Evolutionary conservation across 2,113 vertebrate genomes (phyloP).

Genomic region (Nematolebias whitei): DNA sequence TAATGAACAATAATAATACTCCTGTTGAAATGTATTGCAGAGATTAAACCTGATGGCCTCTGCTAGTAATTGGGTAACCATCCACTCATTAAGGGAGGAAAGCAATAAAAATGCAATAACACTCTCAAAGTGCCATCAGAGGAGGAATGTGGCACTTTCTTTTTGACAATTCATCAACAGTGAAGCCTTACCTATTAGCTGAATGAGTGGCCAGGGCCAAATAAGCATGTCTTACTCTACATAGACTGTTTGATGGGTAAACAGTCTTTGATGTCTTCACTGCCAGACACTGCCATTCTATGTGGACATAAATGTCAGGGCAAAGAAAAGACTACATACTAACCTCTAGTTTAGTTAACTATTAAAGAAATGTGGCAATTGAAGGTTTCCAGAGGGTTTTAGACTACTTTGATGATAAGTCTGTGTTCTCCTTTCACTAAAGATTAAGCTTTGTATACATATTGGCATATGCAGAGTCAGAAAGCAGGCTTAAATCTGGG

Average conservation of each 20-base stretch:
- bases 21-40: slow-evolving; percentile 66
- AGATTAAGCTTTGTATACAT: slow-evolving; percentile 34
- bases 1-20: slow-evolving; percentile 79
- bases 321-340: slow-evolving; percentile 41
- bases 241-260: slow-evolving; percentile 67
- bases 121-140: slow-evolving; percentile 58
- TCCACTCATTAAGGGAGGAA: slow-evolving; percentile 68
- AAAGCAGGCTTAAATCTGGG: slow-evolving; percentile 20
- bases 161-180: slow-evolving; percentile 68
- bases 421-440: slow-evolving; percentile 27
- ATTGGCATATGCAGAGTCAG: not conserved
- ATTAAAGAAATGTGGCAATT: slow-evolving; percentile 53
- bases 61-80: slow-evolving; percentile 67
- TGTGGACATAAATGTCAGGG: slow-evolving; percentile 52
- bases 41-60: slow-evolving; percentile 64
- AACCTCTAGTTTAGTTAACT: slow-evolving; percentile 55
- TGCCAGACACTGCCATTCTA: slow-evolving; percentile 38
- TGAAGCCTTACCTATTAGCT: slow-evolving; percentile 60
- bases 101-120: slow-evolving; percentile 71
- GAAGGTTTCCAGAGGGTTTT: slow-evolving; percentile 50
- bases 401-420: slow-evolving; percentile 15
- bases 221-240: slow-evolving; percentile 63
- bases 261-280: slow-evolving; percentile 64
- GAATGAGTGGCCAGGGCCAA: slow-evolving; percentile 62
- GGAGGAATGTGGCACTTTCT: slow-evolving; percentile 63